Evolutionary conservation across 92 coral and sea anemone genomes (phyloP).

Genomic region (Ricordea florida): DNA sequence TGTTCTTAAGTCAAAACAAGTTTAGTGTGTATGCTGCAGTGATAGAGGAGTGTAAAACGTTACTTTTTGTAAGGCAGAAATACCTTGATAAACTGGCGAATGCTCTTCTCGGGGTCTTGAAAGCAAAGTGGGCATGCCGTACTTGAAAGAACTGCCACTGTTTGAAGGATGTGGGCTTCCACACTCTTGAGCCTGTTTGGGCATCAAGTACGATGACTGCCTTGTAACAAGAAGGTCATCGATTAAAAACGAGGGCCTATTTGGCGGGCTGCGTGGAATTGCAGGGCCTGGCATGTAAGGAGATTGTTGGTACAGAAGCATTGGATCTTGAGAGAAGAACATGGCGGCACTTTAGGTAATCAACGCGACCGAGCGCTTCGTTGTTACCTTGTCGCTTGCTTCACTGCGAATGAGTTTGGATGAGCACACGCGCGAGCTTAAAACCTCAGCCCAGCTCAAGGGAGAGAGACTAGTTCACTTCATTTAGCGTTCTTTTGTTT

Average conservation of each 20-base stretch:
- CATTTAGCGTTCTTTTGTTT: constrained; percentile 14
- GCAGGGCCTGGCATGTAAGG: constrained; percentile 48
- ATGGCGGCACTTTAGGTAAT: constrained; percentile 10
- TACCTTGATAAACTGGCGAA: constrained; percentile 39
- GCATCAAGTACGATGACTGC: constrained; percentile 57
- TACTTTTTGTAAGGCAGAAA: too few relatives aligned
- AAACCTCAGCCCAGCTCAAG: neutral
- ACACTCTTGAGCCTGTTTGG: constrained; percentile 51
- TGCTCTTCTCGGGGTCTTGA: constrained; percentile 35
- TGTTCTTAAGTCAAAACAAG: too few relatives aligned
- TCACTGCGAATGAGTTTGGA: neutral
- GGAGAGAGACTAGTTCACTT: constrained; percentile 1
- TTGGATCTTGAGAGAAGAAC: constrained; percentile 76
- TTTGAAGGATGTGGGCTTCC: neutral
- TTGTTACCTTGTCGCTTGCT: neutral
- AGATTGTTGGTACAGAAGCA: constrained; percentile 53
- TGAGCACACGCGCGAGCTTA: neutral
- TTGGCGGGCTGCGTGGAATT: constrained; percentile 52
- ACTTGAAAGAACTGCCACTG: constrained; percentile 24
- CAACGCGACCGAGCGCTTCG: too few relatives aligned
- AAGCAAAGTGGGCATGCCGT: constrained; percentile 25
- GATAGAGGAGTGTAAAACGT: too few relatives aligned
- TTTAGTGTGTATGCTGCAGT: too few relatives aligned
- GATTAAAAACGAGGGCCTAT: constrained; percentile 42
- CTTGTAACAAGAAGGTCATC: constrained; percentile 53